Evolutionary conservation across 2,888 invertebrate species (phyloP).

Genomic region (Pseudoips prasinana): DNA sequence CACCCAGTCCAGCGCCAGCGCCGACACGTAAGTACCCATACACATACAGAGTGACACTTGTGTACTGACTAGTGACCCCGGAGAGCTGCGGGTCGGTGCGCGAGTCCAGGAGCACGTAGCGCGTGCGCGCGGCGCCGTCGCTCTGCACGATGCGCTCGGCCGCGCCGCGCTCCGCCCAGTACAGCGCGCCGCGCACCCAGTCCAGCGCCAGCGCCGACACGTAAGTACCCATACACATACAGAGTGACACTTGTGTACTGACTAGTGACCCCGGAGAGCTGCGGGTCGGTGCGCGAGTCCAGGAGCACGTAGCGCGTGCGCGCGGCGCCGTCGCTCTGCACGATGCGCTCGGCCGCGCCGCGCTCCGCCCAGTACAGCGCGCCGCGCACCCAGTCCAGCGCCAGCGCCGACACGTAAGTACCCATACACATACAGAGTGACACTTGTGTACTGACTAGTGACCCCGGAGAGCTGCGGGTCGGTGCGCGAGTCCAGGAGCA

Average conservation of each 20-base stretch:
- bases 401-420: constrained; percentile 83
- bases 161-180: constrained; percentile 80
- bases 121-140: constrained; percentile 84
- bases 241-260: too few relatives aligned
- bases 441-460: too few relatives aligned
- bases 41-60: too few relatives aligned
- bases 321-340: constrained; percentile 86
- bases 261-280: constrained; percentile 56
- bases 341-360: constrained; percentile 77
- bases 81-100: constrained; percentile 44
- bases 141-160: constrained; percentile 81
- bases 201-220: too few relatives aligned
- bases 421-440: too few relatives aligned
- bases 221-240: too few relatives aligned
- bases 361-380: constrained; percentile 81
- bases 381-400: constrained; percentile 86
- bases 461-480: constrained; percentile 85
- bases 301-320: constrained; percentile 56
- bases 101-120: constrained; percentile 50
- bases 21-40: too few relatives aligned
- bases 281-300: constrained; percentile 37
- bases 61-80: constrained; percentile 52
- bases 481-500: constrained; percentile 38
- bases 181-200: constrained; percentile 83
- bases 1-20: too few relatives aligned